A percentile compares a stretch with the other conserved stretches of the same genome.
Conservation (phyloP, 1,140 invertebrate species). For the Hyphantria cunea region DNA sequence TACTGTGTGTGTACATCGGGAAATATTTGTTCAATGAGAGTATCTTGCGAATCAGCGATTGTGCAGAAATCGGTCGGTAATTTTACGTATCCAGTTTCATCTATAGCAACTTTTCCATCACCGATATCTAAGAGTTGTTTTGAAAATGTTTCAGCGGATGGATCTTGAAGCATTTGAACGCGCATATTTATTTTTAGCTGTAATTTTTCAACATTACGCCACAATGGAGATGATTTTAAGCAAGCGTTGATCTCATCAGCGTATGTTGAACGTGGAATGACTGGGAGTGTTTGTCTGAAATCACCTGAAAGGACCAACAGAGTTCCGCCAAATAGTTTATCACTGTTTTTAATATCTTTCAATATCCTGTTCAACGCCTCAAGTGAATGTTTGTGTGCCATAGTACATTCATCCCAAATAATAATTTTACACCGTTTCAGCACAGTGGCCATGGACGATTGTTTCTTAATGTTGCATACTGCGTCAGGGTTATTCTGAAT, state of each 20-base stretch:
- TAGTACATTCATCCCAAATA: conserved; percentile 42
- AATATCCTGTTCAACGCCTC: conserved; percentile 36
- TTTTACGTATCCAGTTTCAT: conserved; percentile 33
- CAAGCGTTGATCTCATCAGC: conserved; percentile 39
- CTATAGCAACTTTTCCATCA: conserved; percentile 33
- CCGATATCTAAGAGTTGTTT: conserved; percentile 40
- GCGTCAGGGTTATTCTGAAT: conserved; percentile 27
- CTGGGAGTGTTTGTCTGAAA: conserved; percentile 38
- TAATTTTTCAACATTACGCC: conserved; percentile 31
- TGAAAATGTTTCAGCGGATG: conserved; percentile 37
- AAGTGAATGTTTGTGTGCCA: conserved; percentile 37
- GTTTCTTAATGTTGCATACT: conserved; percentile 29
- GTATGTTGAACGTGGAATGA: conserved; percentile 34
- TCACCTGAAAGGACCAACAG: conserved; percentile 38
- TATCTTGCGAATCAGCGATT: conserved; percentile 32
- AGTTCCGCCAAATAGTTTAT: conserved; percentile 40
- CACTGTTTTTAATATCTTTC: conserved; percentile 35
- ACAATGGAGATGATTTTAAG: conserved; percentile 32
- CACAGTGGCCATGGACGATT: conserved; percentile 24
- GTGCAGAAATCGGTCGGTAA: conserved; percentile 37
- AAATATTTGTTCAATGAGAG: conserved; percentile 9
- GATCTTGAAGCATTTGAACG: conserved; percentile 36
- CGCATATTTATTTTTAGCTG: conserved; percentile 36
- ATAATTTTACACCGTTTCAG: conserved; percentile 32
- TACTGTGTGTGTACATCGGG: conserved; percentile 38